phyloP scores from a whole-genome alignment of 37 sponge, comb jelly and placozoan species.

The Cladorhizidae sp. region DNA sequence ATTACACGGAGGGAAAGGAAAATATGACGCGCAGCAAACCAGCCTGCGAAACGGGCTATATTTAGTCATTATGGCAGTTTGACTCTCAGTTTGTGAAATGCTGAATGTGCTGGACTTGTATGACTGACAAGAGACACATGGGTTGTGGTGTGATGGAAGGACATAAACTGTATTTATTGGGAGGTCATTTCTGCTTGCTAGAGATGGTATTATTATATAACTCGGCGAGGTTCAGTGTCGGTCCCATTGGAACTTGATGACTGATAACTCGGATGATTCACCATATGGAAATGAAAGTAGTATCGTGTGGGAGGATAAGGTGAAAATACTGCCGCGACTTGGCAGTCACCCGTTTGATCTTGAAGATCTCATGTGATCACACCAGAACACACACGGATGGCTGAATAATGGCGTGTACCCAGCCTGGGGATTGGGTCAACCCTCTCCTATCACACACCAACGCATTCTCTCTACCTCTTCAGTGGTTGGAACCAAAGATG shows the following conservation, averaged over 20 bases:
- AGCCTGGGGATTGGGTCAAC: slow-evolving; percentile 42
- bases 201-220: background rate
- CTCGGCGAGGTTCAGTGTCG: background rate
- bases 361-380: slow-evolving; percentile 5
- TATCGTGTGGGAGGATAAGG: background rate
- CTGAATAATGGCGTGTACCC: slow-evolving; percentile 45
- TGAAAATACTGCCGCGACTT: slow-evolving; percentile 9
- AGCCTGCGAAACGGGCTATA: too few species aligned
- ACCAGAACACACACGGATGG: slow-evolving; percentile 18
- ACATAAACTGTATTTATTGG: slow-evolving; percentile 57
- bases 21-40: too few species aligned
- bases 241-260: background rate
- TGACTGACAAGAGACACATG: slow-evolving; percentile 45
- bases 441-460: slow-evolving; percentile 7
- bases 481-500: slow-evolving; percentile 54
- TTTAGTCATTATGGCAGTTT: too few species aligned
- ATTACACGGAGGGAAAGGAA: too few species aligned
- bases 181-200: slow-evolving; percentile 29
- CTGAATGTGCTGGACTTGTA: background rate
- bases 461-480: slow-evolving; percentile 39
- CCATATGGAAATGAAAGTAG: background rate
- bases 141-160: slow-evolving; percentile 55
- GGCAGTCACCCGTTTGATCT: slow-evolving; percentile 44
- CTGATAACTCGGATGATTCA: background rate
- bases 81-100: background rate